Base-by-base conservation (phyloP, 2,888 invertebrate species). In the Aspidapion aeneum region DNA sequence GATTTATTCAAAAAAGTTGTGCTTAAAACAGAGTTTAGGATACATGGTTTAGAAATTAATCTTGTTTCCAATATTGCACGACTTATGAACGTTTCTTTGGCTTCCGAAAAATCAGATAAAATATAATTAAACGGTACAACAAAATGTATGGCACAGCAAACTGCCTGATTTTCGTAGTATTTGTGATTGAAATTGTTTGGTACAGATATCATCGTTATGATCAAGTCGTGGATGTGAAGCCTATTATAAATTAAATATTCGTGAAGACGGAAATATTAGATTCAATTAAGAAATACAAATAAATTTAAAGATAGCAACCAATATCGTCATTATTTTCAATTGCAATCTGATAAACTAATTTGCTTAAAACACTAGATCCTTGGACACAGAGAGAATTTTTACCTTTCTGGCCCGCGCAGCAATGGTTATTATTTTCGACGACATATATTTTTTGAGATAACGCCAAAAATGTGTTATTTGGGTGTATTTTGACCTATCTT, bases 1-100 rank as follows among this genome's bases (percentile, higher is more conserved):
- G 73, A 18, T 75, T 75, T n/a, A 69, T 75, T 1, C 63, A 74
- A 21, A 75, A 74, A 3, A 12, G 12, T 35, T 7, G 12, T 35
- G 12, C 3, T 7, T 7, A 3, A 12, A 12, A 3, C 5, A 35
- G 63, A 65, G 0, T 62, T 61, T 20, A 20, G 56, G 1, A 61
- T 64, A 1, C 66, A 70, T 61, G 72, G 72, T 1, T 63, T 69
- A 2, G 73, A 73, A 58, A 59, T 71, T 1, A 68, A 68, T 20
- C 57, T 73, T 7, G 2, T 73, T 18, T 70, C 68, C 21, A 70
- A 70, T 63, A 68, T 72, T 2, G 70, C 70, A 9, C 64, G 66
- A n/a, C 62, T 55, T 7, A 61, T 73, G 55, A 70, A 73, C 49
- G 49, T 73, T 16, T 59, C 66, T 9, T 57, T 72, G 5, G 9